A percentile compares a stretch with the other conserved stretches of the same genome.
phyloP scores from a whole-genome alignment of 2,113 vertebrate species.

The Plecturocebus donacophilus region DNA sequence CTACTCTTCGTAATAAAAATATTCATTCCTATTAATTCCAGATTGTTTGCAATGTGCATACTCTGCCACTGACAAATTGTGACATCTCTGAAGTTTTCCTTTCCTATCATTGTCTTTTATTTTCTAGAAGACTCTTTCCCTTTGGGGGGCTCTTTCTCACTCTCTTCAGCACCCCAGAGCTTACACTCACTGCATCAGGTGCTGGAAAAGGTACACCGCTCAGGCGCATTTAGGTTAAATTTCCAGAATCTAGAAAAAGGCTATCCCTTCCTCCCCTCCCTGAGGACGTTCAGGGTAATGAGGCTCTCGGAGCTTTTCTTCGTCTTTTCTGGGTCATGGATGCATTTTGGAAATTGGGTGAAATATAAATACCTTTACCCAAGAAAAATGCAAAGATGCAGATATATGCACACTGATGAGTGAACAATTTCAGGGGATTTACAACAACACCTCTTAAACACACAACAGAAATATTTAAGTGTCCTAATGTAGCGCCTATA shows the following conservation, averaged over 20 bases:
- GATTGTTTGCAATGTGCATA: neutral
- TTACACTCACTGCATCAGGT: neutral
- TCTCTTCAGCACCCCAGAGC: neutral
- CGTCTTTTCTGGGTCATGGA: slow-evolving; percentile 22
- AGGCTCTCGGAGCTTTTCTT: neutral
- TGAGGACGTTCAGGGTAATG: neutral
- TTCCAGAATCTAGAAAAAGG: neutral
- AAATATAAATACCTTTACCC: neutral
- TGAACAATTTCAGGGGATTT: neutral
- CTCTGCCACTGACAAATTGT: neutral
- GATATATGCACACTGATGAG: neutral
- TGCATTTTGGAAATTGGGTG: neutral
- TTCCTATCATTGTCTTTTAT: neutral
- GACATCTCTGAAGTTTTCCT: neutral
- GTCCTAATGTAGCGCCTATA: neutral
- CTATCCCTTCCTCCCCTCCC: neutral
- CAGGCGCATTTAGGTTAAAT: neutral
- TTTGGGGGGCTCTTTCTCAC: neutral
- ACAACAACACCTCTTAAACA: neutral
- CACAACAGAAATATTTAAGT: neutral
- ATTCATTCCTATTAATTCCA: slow-evolving; percentile 38
- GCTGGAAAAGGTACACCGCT: neutral
- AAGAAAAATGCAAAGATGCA: neutral
- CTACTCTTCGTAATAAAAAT: slow-evolving; percentile 2
- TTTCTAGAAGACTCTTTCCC: neutral